These are phyloP conservation scores for Drosophila silvestris DNA, from an alignment of 2,888 invertebrate genomes.

Conservation along the genomic window DNA sequence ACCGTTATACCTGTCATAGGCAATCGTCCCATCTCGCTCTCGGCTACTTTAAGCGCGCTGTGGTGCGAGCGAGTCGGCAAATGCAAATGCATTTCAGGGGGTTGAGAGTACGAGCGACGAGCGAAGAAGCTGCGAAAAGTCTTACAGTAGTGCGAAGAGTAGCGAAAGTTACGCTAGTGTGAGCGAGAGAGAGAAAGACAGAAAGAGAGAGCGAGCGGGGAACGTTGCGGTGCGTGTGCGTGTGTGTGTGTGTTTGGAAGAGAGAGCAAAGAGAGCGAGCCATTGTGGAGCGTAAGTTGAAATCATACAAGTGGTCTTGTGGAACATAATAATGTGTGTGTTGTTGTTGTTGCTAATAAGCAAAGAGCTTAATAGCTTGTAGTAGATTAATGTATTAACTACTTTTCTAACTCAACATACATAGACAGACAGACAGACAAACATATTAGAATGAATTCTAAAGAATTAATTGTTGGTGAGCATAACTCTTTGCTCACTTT, in stretches of 20 bases:
- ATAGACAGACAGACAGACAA: not conserved
- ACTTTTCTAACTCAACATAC: not conserved
- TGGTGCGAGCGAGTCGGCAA: conserved; percentile 46
- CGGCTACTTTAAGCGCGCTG: not conserved
- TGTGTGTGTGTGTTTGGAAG: conserved; percentile 13
- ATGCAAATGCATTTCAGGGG: conserved; percentile 53
- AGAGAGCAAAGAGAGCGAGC: conserved; percentile 35
- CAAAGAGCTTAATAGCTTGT: conserved; percentile 36
- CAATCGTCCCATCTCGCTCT: conserved; percentile 52
- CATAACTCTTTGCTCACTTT: conserved; percentile 21
- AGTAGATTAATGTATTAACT: conserved; percentile 43
- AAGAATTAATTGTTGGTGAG: not conserved
- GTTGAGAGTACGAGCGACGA: conserved; percentile 54
- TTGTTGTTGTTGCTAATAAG: conserved; percentile 42
- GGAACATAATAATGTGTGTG: conserved; percentile 34
- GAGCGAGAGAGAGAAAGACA: conserved; percentile 1
- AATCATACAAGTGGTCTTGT: conserved; percentile 78
- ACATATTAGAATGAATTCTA: conserved; percentile 1
- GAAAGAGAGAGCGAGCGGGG: conserved; percentile 17
- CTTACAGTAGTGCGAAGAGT: conserved; percentile 50
- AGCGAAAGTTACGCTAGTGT: conserved; percentile 43
- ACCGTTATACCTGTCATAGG: conserved; percentile 68
- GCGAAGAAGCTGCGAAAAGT: conserved; percentile 52
- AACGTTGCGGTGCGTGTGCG: not conserved
- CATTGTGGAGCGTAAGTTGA: conserved; percentile 63